A percentile compares a stretch with the other conserved stretches of the same genome.
Evolutionary conservation across 64 coral and sea anemone species (phyloP).

Genomic region (Cladopsammia gracilis): DNA sequence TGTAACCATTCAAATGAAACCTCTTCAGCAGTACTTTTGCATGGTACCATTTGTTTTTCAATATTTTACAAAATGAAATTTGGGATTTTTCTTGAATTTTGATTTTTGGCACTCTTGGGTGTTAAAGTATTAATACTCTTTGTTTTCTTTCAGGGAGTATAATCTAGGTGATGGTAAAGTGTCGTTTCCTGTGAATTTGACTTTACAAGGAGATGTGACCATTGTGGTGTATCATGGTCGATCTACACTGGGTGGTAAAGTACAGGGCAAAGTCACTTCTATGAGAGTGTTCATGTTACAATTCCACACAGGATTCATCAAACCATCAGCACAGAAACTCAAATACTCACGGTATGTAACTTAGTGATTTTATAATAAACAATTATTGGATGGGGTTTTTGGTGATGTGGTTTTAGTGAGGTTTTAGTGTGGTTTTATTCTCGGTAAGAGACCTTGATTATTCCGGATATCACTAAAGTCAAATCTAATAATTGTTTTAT

Average conservation of each 20-base stretch:
- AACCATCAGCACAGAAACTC: constrained; percentile 89
- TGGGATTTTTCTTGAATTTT: background rate
- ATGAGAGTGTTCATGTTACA: constrained; percentile 94
- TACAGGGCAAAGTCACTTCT: constrained; percentile 95
- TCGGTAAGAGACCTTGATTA: too few relatives aligned
- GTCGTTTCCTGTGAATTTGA: constrained; percentile 87
- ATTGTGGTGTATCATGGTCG: constrained; percentile 92
- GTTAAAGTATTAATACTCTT: background rate
- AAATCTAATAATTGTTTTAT: too few relatives aligned
- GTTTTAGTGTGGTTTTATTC: too few relatives aligned
- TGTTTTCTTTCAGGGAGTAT: constrained; percentile 74
- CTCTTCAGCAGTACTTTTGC: too few relatives aligned
- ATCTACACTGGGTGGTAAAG: constrained; percentile 95
- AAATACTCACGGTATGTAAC: constrained; percentile 87
- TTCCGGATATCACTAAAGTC: too few relatives aligned
- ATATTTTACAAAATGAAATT: too few relatives aligned
- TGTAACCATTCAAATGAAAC: too few relatives aligned
- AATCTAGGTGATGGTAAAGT: constrained; percentile 88
- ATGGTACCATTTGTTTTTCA: too few relatives aligned
- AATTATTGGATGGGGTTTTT: too few relatives aligned
- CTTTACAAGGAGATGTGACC: constrained; percentile 93
- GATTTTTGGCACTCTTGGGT: too few relatives aligned
- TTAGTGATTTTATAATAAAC: background rate
- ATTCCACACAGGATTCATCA: constrained; percentile 98
- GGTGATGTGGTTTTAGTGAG: too few relatives aligned